Evolutionary conservation across 2,888 invertebrate species (phyloP).

Genomic region (Drosophila ezoana): DNA sequence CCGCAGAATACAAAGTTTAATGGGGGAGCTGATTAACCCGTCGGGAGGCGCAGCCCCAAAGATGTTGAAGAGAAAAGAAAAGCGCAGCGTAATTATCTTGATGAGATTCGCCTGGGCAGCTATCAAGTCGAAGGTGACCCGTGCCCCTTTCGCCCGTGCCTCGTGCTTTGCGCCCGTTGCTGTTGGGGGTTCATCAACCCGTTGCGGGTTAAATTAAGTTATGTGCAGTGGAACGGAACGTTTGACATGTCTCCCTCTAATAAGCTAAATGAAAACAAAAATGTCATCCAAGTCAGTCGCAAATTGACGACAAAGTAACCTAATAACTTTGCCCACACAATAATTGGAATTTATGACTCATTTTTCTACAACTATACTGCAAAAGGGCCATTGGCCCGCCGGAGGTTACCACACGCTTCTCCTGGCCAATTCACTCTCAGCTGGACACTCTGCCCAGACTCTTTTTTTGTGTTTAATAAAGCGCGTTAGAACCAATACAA

Average conservation of each 20-base stretch:
- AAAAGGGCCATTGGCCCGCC: slow-evolving; percentile 31
- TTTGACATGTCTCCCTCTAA: slow-evolving; percentile 63
- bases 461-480: slow-evolving; percentile 58
- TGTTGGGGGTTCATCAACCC: slow-evolving; percentile 54
- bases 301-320: slow-evolving; percentile 66
- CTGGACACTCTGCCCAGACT: neutral
- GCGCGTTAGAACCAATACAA: slow-evolving; percentile 64
- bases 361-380: slow-evolving; percentile 24
- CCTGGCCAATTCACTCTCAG: slow-evolving; percentile 16
- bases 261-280: slow-evolving; percentile 69
- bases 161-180: neutral
- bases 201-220: slow-evolving; percentile 60
- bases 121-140: slow-evolving; percentile 40
- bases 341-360: slow-evolving; percentile 77
- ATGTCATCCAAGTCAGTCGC: slow-evolving; percentile 58
- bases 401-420: neutral
- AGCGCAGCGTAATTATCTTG: slow-evolving; percentile 65
- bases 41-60: slow-evolving; percentile 44
- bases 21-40: slow-evolving; percentile 66
- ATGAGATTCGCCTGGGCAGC: slow-evolving; percentile 61
- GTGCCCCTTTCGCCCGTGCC: slow-evolving; percentile 8
- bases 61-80: slow-evolving; percentile 16
- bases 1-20: slow-evolving; percentile 55
- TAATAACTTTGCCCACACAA: slow-evolving; percentile 74
- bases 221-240: slow-evolving; percentile 45